Conservation (phyloP, 2,113 vertebrate species). For the Nicator chloris region DNA sequence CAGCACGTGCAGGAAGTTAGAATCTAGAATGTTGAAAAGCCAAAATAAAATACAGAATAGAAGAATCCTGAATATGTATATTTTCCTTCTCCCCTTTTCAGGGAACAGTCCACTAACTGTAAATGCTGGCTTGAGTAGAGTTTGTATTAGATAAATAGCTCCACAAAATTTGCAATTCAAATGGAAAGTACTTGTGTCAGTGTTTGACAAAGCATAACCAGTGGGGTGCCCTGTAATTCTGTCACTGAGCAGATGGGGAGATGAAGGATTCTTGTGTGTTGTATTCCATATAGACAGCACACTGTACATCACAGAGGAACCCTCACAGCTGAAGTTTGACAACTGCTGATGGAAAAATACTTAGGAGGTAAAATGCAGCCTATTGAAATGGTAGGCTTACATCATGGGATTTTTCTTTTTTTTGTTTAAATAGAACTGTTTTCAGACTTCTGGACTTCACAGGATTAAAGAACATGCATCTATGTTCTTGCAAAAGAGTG, state of each 20-base stretch:
- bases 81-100: background rate
- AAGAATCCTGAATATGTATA: background rate
- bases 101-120: background rate
- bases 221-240: constrained; percentile 9
- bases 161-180: background rate
- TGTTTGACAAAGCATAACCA: constrained; percentile 3
- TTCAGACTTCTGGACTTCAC: background rate
- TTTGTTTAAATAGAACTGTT: background rate
- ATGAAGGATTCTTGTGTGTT: background rate
- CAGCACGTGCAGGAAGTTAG: background rate
- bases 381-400: background rate
- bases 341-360: constrained; percentile 20
- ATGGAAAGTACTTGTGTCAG: background rate
- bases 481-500: background rate
- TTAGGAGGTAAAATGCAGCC: background rate
- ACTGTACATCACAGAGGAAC: background rate
- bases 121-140: background rate
- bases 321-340: background rate
- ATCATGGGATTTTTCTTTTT: background rate
- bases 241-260: constrained; percentile 35
- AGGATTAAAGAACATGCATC: background rate
- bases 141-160: background rate
- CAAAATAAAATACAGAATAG: background rate
- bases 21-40: background rate
- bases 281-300: background rate